Conservation (phyloP, 2,113 vertebrate genomes). For the Clarias gariepinus region DNA sequence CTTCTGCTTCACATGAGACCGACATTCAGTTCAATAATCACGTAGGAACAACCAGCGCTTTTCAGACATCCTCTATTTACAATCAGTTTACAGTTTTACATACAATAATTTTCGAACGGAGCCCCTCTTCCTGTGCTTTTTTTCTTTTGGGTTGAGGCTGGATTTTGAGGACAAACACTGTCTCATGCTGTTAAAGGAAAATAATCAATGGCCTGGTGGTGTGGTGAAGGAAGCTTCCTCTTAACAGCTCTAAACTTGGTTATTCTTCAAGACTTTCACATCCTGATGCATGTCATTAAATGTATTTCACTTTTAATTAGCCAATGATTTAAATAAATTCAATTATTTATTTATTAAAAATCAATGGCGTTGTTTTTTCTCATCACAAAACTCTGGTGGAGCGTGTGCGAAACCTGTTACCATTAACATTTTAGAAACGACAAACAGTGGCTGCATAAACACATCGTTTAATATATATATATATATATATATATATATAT, state of each 20-base stretch:
- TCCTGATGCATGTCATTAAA: background rate
- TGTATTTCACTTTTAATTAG: background rate
- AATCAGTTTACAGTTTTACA: background rate
- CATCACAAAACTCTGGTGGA: background rate
- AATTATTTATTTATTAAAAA: background rate
- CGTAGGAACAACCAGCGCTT: background rate
- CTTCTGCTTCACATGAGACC: constrained; percentile 13
- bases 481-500: no score
- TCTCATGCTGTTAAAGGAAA: background rate
- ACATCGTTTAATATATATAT: background rate
- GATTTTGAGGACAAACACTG: background rate
- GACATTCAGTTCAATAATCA: background rate
- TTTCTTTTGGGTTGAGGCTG: background rate
- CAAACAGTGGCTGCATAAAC: background rate
- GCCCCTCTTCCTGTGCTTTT: background rate
- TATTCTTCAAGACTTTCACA: background rate
- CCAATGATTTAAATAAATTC: no score
- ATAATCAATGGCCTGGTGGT: background rate
- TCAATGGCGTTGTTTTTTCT: background rate
- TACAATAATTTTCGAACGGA: background rate
- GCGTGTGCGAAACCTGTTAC: background rate
- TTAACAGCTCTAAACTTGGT: background rate
- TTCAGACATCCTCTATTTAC: background rate
- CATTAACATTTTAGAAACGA: background rate
- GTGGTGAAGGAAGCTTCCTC: background rate